A percentile compares a stretch with the other conserved stretches of the same genome.
These are phyloP conservation scores for Nanorana parkeri DNA, from an alignment of 2,113 vertebrate genomes.

Conservation along the genomic window DNA sequence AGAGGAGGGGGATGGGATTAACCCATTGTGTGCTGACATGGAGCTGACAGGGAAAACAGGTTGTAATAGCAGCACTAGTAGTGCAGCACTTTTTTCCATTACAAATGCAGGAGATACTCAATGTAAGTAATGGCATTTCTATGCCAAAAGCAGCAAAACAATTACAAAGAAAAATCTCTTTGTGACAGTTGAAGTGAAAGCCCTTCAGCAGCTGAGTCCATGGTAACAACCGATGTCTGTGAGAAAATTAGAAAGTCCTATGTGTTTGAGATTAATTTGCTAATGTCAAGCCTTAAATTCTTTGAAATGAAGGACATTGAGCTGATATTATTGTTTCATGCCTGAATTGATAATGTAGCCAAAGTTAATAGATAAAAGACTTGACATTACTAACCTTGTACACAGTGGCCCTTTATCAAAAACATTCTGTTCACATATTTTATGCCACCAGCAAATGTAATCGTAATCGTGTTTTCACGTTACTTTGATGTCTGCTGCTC, in stretches of 20 bases:
- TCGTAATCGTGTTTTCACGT: not conserved
- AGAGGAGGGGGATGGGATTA: too few relatives aligned
- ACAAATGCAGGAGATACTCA: too few relatives aligned
- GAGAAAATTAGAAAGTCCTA: slow-evolving; percentile 19
- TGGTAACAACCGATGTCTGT: slow-evolving; percentile 7
- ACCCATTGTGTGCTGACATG: too few relatives aligned
- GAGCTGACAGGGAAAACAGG: too few relatives aligned
- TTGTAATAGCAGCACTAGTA: too few relatives aligned
- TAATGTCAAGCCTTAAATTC: slow-evolving; percentile 30
- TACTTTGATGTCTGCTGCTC: not conserved
- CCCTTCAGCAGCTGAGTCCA: not conserved
- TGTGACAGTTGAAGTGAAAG: not conserved
- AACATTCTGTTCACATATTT: slow-evolving; percentile 31
- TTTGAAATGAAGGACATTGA: slow-evolving; percentile 36
- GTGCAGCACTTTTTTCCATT: too few relatives aligned
- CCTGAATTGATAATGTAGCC: slow-evolving; percentile 43
- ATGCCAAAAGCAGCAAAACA: not conserved
- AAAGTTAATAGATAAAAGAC: slow-evolving; percentile 46
- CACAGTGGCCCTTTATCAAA: not conserved
- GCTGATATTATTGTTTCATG: slow-evolving; percentile 36
- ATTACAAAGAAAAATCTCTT: not conserved
- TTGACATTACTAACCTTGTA: slow-evolving; percentile 24
- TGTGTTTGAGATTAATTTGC: slow-evolving; percentile 21
- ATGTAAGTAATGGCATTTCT: not conserved
- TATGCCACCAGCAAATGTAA: slow-evolving; percentile 9